phyloP scores from a whole-genome alignment of 2,113 vertebrate species.

The Protomyctophum bolini region DNA sequence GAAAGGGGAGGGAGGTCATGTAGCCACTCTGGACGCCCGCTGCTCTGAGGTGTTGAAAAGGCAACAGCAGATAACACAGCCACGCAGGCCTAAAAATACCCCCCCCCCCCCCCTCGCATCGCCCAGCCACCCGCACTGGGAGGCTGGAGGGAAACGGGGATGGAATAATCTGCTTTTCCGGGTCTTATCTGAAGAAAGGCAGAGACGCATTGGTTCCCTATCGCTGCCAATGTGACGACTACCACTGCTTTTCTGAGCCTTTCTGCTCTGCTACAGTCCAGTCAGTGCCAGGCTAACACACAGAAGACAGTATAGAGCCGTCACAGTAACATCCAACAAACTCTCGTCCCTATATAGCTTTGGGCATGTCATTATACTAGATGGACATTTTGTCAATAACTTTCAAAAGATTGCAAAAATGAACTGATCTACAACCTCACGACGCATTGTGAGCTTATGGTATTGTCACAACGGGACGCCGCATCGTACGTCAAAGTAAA shows the following conservation, averaged over 20 bases:
- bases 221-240: conserved; percentile 69
- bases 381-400: too few relatives aligned
- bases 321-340: too few relatives aligned
- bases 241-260: conserved; percentile 64
- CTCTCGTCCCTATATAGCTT: too few relatives aligned
- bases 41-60: conserved; percentile 81
- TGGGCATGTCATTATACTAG: too few relatives aligned
- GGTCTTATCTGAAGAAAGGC: conserved; percentile 84
- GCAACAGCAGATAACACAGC: conserved; percentile 79
- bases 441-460: too few relatives aligned
- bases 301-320: conserved; percentile 31
- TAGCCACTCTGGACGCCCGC: conserved; percentile 66
- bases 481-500: too few relatives aligned
- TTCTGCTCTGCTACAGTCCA: conserved; percentile 46
- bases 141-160: conserved; percentile 59
- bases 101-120: conserved; percentile 40
- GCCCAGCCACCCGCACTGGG: conserved; percentile 54
- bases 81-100: conserved; percentile 81
- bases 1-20: conserved; percentile 78
- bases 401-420: too few relatives aligned
- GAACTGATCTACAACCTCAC: too few relatives aligned
- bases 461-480: too few relatives aligned
- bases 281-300: conserved; percentile 20
- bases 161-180: conserved; percentile 81
- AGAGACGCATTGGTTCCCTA: conserved; percentile 76